Conservation (phyloP, 2,113 vertebrate genomes). For the Rostratula benghalensis region DNA sequence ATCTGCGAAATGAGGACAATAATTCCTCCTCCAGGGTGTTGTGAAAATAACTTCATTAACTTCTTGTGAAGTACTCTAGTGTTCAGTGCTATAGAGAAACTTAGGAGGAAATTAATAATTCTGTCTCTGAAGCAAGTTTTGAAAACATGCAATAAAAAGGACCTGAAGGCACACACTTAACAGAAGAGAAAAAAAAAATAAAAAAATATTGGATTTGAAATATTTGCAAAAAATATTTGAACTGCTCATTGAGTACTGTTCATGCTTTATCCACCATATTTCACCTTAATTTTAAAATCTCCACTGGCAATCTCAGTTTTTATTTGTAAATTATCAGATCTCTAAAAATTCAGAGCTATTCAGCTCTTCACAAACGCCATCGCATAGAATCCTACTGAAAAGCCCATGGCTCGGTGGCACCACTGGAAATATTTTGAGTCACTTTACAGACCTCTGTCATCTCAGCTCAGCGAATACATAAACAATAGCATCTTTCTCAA, state of each 20-base stretch:
- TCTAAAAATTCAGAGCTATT: background rate
- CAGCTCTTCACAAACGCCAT: background rate
- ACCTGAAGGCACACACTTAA: background rate
- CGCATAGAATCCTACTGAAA: background rate
- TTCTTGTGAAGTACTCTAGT: constrained; percentile 1
- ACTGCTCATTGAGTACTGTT: background rate
- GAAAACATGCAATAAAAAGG: constrained; percentile 17
- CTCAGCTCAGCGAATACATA: background rate
- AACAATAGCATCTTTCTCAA: background rate
- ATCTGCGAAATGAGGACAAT: constrained; percentile 23
- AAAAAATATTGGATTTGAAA: background rate
- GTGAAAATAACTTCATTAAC: constrained; percentile 59
- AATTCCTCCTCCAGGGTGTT: background rate
- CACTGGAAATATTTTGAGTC: background rate
- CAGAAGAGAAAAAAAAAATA: background rate
- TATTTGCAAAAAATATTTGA: background rate
- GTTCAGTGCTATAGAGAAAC: background rate
- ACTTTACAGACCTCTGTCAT: background rate
- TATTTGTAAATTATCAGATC: background rate
- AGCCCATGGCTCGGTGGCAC: background rate
- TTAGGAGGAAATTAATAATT: constrained; percentile 34
- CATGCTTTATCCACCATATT: background rate
- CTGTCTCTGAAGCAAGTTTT: constrained; percentile 40
- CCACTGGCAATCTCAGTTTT: background rate
- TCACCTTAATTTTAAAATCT: background rate